These are phyloP conservation scores for Trachemys scripta DNA, from an alignment of 2,113 vertebrate species.

Conservation along the genomic window DNA sequence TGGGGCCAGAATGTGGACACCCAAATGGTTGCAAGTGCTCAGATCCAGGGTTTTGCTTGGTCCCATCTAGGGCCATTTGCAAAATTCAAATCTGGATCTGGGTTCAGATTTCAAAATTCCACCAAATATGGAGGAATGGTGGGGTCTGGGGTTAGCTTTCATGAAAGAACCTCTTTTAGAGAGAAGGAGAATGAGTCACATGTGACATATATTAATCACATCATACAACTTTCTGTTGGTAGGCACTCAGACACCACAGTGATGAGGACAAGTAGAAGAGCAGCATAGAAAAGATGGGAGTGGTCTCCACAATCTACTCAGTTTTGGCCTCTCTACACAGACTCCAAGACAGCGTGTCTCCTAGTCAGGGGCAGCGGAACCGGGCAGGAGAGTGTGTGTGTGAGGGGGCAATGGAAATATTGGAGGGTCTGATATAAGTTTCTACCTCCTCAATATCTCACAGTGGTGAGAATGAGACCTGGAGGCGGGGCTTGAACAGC, in stretches of 20 bases:
- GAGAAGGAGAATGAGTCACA: background rate
- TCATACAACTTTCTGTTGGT: too few relatives aligned
- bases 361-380: background rate
- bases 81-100: background rate
- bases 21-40: background rate
- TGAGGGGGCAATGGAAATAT: background rate
- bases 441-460: background rate
- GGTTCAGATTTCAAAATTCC: background rate
- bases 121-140: background rate
- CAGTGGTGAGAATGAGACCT: background rate
- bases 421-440: background rate
- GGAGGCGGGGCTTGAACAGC: background rate
- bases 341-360: background rate
- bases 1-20: background rate
- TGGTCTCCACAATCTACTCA: background rate
- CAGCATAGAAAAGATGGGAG: background rate
- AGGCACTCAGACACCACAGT: background rate
- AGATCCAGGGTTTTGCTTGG: background rate
- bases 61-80: background rate
- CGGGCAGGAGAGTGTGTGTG: too few relatives aligned
- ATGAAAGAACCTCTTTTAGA: background rate
- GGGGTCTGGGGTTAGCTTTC: background rate
- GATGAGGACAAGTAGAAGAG: background rate
- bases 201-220: background rate
- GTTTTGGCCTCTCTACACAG: background rate